Base-by-base conservation (phyloP, 2,888 invertebrate species). In the Drosophila prostipennis region DNA sequence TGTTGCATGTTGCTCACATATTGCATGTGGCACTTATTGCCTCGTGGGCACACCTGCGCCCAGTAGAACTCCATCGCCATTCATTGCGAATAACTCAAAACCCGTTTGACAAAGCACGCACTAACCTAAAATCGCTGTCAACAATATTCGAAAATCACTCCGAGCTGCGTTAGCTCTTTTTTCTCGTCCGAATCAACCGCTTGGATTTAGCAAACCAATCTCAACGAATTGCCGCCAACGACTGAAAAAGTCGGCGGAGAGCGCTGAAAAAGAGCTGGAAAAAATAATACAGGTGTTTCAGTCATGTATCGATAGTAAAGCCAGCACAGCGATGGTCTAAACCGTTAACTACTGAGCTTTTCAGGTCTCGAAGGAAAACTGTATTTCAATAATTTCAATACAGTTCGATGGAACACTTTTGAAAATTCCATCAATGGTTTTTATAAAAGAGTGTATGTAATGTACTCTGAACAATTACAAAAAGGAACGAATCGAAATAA, bases 41-140 rank as follows among this genome's bases (percentile, higher is more conserved):
- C n/a, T 8, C 29, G 26, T 46, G 32, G 61, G 61, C 67, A 53
- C 73, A 73, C 65, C 51, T 68, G 63, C 48, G 63, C 43, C 43
- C 49, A 45, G 42, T 32, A 64, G 65, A 55, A 73, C 58, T 51
- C 36, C 14, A 37, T 3, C 23, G 32, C 45, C 32, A 65, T 39
- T 63, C 55, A 56, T 74, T 45, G 61, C 60, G 40, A 49, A 74
- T 58, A 65, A 51, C 53, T 71, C 10, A 52, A 79, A 87, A 81
- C 87, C 65, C 68, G 74, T 84, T 87, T 79, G 53, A 48, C 49
- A 70, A 69, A 67, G 58, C 52, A 57, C 54, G 64, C 73, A 82
- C 88, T 71, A 85, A 82, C 86, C 82, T 76, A 86, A 74, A 74
- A 72, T 79, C 49, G 45, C 39, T 49, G 71, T 67, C 58, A 63